Evolutionary conservation across 2,797 vertebrate species (phyloP).

Genomic region (Pteropus rufus): DNA sequence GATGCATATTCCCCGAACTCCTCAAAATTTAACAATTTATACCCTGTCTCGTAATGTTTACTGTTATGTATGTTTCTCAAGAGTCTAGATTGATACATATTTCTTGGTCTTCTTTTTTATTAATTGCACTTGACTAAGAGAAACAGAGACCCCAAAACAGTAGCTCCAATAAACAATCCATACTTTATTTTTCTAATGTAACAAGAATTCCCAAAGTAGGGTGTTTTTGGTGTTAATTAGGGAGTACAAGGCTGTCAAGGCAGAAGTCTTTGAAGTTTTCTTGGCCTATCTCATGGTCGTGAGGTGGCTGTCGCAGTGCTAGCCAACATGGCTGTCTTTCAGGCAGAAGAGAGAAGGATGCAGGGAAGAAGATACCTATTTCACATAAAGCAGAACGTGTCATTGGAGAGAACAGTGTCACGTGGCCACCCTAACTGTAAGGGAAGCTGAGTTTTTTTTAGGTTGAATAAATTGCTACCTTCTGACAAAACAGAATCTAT

Average conservation of each 20-base stretch:
- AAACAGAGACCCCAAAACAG: not conserved
- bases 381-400: not conserved
- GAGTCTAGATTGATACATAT: not conserved
- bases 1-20: not conserved
- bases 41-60: not conserved
- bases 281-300: not conserved
- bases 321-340: not conserved
- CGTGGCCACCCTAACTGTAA: not conserved
- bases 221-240: not conserved
- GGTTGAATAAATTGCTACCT: not conserved
- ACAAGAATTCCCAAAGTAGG: not conserved
- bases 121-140: not conserved
- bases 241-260: not conserved
- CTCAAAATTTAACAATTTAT: not conserved
- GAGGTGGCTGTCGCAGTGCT: not conserved
- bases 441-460: not conserved
- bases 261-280: not conserved
- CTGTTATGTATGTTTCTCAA: not conserved
- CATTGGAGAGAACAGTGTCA: not conserved
- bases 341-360: not conserved
- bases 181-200: not conserved
- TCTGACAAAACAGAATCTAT: not conserved
- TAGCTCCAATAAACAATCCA: not conserved
- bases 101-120: not conserved
- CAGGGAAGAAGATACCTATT: not conserved